These are phyloP conservation scores for Leptocoma aspasia DNA, from an alignment of 2,113 vertebrate genomes.

Conservation along the genomic window DNA sequence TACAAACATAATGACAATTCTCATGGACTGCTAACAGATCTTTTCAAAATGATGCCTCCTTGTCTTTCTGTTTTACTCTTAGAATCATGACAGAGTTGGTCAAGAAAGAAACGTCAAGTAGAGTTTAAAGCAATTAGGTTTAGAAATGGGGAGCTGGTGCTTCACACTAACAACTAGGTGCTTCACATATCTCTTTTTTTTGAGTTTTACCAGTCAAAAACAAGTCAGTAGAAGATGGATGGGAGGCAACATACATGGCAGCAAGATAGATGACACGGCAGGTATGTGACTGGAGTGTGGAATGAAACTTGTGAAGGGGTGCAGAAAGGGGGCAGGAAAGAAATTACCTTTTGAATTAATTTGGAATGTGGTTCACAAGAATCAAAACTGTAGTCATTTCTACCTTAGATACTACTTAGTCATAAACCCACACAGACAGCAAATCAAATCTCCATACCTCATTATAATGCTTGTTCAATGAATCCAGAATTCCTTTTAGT, in stretches of 20 bases:
- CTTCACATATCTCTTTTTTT: neutral
- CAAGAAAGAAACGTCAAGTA: neutral
- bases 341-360: neutral
- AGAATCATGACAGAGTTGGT: neutral
- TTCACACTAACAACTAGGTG: neutral
- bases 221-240: neutral
- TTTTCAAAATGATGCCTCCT: neutral
- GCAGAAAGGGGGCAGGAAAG: neutral
- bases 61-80: neutral
- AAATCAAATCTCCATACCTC: slow-evolving; percentile 50
- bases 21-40: neutral
- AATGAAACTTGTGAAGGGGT: neutral
- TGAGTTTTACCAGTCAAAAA: neutral
- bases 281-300: neutral
- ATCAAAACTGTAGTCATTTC: neutral
- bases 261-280: neutral
- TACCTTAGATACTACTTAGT: neutral
- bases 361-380: neutral
- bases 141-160: neutral
- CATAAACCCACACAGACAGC: neutral
- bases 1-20: neutral
- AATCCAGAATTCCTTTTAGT: slow-evolving; percentile 55
- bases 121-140: neutral
- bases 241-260: neutral
- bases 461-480: slow-evolving; percentile 44